Evolutionary conservation across 2,888 invertebrate genomes (phyloP).

Genomic region (Tribolium freemani): DNA sequence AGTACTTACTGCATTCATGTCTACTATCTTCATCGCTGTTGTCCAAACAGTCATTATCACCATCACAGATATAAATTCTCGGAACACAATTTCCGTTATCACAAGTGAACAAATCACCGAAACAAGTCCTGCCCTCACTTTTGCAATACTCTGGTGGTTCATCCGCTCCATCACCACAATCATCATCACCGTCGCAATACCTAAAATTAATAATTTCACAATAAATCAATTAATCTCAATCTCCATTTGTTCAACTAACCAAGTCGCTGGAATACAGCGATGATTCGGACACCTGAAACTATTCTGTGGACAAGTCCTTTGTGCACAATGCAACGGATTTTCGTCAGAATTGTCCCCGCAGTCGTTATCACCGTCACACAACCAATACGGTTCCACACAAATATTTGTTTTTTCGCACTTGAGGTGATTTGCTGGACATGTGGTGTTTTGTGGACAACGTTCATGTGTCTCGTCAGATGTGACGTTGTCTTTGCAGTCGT

Average conservation of each 20-base stretch:
- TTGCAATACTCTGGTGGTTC: slow-evolving; percentile 95
- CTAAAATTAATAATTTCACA: slow-evolving; percentile 44
- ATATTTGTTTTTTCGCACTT: slow-evolving; percentile 96
- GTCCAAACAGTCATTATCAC: slow-evolving; percentile 95
- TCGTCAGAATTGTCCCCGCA: slow-evolving; percentile 96
- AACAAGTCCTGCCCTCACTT: slow-evolving; percentile 93
- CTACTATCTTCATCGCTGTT: slow-evolving; percentile 92
- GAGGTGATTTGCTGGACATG: slow-evolving; percentile 90
- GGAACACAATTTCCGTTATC: slow-evolving; percentile 97
- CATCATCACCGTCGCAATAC: slow-evolving; percentile 96
- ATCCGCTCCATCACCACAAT: slow-evolving; percentile 91
- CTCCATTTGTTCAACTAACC: slow-evolving; percentile 67
- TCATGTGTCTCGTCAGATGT: slow-evolving; percentile 94
- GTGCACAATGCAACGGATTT: slow-evolving; percentile 89
- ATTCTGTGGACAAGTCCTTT: slow-evolving; percentile 90
- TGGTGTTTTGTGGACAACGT: slow-evolving; percentile 87
- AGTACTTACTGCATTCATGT: slow-evolving; percentile 83
- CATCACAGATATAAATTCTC: slow-evolving; percentile 93
- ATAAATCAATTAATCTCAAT: too few species aligned
- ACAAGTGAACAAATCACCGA: slow-evolving; percentile 95
- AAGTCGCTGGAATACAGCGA: slow-evolving; percentile 94
- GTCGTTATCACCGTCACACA: slow-evolving; percentile 97
- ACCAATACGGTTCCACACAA: slow-evolving; percentile 97
- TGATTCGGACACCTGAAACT: slow-evolving; percentile 95
- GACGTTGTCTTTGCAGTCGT: slow-evolving; percentile 93